These are phyloP conservation scores for Doryteuthis pealeii DNA, from an alignment of 1,140 invertebrate species.

Conservation along the genomic window DNA sequence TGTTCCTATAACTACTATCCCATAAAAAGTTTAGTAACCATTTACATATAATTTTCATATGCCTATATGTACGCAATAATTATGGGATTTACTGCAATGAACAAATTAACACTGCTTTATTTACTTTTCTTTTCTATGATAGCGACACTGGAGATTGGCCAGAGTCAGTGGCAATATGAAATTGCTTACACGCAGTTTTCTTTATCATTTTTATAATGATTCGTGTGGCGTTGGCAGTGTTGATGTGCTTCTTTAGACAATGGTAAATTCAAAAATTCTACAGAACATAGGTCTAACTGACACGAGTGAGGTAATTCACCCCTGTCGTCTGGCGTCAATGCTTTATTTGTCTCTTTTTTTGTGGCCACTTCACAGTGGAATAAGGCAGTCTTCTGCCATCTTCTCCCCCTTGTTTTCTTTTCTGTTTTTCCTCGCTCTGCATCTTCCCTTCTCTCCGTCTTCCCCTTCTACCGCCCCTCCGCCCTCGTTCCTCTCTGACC, in stretches of 20 bases:
- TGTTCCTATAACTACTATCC: too few species aligned
- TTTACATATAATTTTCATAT: too few species aligned
- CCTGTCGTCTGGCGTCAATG: conserved; percentile 63
- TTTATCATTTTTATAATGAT: conserved; percentile 60
- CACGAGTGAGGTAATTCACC: conserved; percentile 62
- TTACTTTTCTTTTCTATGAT: conserved; percentile 53
- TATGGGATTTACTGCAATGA: too few species aligned
- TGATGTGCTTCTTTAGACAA: conserved; percentile 64
- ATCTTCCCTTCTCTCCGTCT: too few species aligned
- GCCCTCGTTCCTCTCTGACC: too few species aligned
- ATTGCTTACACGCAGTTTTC: conserved; percentile 62
- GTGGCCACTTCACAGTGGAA: conserved; percentile 66
- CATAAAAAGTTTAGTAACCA: too few species aligned
- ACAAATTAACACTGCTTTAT: conserved; percentile 15
- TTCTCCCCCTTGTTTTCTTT: too few species aligned
- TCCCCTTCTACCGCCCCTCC: too few species aligned
- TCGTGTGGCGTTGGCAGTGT: conserved; percentile 62
- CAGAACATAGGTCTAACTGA: conserved; percentile 60
- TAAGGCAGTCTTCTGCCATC: too few species aligned
- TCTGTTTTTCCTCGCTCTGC: too few species aligned
- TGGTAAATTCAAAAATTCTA: conserved; percentile 49
- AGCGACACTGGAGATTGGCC: conserved; percentile 61
- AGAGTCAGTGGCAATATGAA: conserved; percentile 61
- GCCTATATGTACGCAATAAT: too few species aligned
- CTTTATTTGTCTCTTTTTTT: conserved; percentile 67